Base-by-base conservation (phyloP, 2,888 invertebrate species). In the Plemyria rubiginata region DNA sequence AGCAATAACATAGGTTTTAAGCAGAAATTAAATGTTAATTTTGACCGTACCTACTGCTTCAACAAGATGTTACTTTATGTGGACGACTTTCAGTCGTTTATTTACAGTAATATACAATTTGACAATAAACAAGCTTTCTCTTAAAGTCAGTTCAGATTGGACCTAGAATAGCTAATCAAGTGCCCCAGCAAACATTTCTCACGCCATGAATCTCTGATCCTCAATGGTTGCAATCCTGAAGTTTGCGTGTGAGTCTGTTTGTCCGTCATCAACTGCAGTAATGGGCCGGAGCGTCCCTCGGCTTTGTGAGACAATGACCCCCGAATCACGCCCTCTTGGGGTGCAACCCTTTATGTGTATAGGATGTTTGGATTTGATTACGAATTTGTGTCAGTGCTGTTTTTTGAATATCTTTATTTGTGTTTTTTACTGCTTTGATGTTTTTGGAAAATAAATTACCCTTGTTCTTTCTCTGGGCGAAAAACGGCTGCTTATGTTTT, bases 361-460 rank as follows among this genome's bases (percentile, higher is more conserved):
- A 65, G 65, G 57, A 53, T 72, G 73, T 74, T 71, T 74, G 70
- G 65, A 65, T 73, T 74, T 72, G 69, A 73, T 75, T 73, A 73
- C 63, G 66, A 66, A 70, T 67, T 67, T 68, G 70, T 70, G 69
- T 68, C 68, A 69, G 68, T 63, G 58, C 32, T 56, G 60, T 58
- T 66, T 66, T 64, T 68, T 64, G 46, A 54, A 51, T 60, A 54
- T 57, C 58, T 65, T 60, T 61, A 57, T 70, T 70, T 62, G 54
- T 56, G 49, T 60, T 57, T 53, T 62, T 54, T 54, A 59, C 51
- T 38, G 58, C 43, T 59, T 62, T 62, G 52, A 60, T 62, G 59
- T 54, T 66, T 43, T 57, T 45, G 4, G 9, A 59, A 59, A 32
- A 56, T 41, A 0, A 38, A 46, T 62, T 51, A 49, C 8, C 11